A percentile compares a stretch with the other conserved stretches of the same genome.
These are phyloP conservation scores for Hippopotamyrus pictus DNA, from an alignment of 2,797 vertebrate genomes.

Conservation along the genomic window DNA sequence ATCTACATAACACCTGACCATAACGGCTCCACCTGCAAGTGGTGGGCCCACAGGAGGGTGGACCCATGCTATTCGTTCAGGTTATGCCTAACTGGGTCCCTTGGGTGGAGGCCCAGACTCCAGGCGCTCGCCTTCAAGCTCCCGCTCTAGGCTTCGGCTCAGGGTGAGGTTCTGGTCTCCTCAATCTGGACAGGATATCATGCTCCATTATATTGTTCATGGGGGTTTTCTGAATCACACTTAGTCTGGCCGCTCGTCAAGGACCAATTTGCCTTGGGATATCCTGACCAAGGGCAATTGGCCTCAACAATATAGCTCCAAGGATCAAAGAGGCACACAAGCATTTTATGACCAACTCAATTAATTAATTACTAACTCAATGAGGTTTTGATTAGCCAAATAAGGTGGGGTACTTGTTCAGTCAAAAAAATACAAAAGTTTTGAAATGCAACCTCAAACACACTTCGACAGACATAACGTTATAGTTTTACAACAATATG, in stretches of 20 bases:
- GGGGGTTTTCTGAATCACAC: neutral
- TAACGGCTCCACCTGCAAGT: neutral
- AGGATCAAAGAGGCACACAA: neutral
- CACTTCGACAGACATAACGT: neutral
- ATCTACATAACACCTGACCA: neutral
- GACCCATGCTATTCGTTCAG: neutral
- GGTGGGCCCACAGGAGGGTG: neutral
- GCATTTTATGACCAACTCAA: neutral
- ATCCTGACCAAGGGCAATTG: neutral
- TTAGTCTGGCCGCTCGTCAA: neutral
- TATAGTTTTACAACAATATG: neutral
- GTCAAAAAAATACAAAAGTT: neutral
- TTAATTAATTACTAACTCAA: neutral
- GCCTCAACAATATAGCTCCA: neutral
- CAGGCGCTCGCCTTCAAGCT: neutral
- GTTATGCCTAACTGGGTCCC: neutral
- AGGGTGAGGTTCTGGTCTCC: neutral
- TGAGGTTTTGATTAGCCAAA: neutral
- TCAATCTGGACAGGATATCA: neutral
- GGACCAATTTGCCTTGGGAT: neutral
- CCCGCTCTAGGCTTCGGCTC: neutral
- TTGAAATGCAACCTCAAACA: neutral
- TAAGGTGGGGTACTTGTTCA: neutral
- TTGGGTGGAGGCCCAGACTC: neutral
- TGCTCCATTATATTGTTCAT: neutral